Base-by-base conservation (phyloP, 1,140 invertebrate genomes). In the Bactericera cockerelli region DNA sequence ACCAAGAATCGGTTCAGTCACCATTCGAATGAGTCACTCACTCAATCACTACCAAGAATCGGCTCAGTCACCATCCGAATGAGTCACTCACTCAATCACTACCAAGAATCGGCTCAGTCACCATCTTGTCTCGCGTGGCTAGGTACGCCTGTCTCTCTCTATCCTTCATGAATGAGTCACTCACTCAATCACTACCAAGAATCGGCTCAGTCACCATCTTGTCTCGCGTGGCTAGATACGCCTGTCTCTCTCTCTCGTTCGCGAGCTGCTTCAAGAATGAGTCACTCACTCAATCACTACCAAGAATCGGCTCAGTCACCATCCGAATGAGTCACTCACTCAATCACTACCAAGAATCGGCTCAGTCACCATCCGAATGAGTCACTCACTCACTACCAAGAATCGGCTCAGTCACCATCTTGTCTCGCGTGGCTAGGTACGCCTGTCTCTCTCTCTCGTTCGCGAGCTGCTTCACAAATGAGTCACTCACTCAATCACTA, bases 371-470 rank as follows among this genome's bases (percentile, higher is more conserved):
- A 75, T 76, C 62, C n/a, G n/a, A n/a, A n/a, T n/a, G n/a, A n/a
- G n/a, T n/a, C 28, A 6, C 28, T 31, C 13, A 31, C 4, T 31
- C 13, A 13, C 58, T 22, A 16, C 59, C 55, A 26, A 69, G 62
- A 11, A 72, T 63, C 11, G 74, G 69, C 55, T 73, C 70, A 2
- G 71, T 70, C 54, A 79, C 78, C 63, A 75, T 76, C 62, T 79
- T 79, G 68, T 82, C 83, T 65, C 86, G 76, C 1, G 86, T 89
- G 1, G 86, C 86, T 66, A 86, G 79, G 70, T 89, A 89, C 26
- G 85, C 79, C 67, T 87, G 85, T 53, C 85, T 75, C 69, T 89
- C 87, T 62, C 80, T 78, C 68, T 89, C 87, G n/a, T n/a, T n/a
- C n/a, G n/a, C n/a, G n/a, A n/a, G n/a, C n/a, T n/a, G n/a, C n/a